Evolutionary conservation across 2,888 invertebrate species (phyloP).

Genomic region (Agriopis aurantiaria): DNA sequence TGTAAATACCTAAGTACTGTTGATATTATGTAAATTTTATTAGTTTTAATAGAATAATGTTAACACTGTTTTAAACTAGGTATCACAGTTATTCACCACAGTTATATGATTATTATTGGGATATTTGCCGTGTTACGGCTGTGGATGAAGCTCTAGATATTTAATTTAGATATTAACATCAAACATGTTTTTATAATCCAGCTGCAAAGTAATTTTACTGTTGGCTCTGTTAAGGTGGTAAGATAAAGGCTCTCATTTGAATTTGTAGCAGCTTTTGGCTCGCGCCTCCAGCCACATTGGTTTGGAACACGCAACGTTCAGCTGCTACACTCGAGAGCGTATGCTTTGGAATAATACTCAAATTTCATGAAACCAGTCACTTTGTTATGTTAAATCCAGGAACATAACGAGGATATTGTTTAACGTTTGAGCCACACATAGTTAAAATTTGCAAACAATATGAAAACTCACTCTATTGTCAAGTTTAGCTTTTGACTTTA

Average conservation of each 20-base stretch:
- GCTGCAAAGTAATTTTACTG: conserved; percentile 16
- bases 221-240: conserved; percentile 17
- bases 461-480: background rate
- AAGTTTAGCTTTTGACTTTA: background rate
- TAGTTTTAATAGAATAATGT: no score
- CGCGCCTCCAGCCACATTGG: conserved; percentile 32
- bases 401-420: background rate
- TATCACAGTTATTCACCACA: no score
- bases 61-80: no score
- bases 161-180: no score
- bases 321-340: conserved; percentile 27
- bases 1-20: no score
- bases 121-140: no score
- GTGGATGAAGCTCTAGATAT: no score
- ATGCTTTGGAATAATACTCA: conserved; percentile 20
- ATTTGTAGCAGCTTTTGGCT: conserved; percentile 34
- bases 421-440: background rate
- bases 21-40: no score
- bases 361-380: conserved; percentile 16
- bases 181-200: conserved; percentile 5
- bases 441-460: background rate
- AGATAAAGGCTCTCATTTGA: conserved; percentile 35
- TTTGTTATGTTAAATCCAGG: conserved; percentile 11
- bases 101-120: no score
- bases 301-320: conserved; percentile 30